Base-by-base conservation (phyloP, 2,888 invertebrate genomes). In the Alcis repandata region DNA sequence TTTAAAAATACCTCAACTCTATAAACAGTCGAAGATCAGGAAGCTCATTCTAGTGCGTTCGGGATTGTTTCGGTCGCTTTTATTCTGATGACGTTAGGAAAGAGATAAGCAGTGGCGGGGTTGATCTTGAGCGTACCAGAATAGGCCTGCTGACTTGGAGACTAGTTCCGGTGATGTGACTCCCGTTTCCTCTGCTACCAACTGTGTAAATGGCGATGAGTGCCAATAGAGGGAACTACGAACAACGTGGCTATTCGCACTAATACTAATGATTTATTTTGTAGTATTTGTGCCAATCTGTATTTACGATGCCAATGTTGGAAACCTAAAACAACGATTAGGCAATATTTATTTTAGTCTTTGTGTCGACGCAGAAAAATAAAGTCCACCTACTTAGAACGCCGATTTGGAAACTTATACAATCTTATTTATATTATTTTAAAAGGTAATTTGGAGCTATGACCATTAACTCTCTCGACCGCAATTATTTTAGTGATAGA, bases 11-110 rank as follows among this genome's bases (percentile, higher is more conserved):
- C 69, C 72, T 61, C 59, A 60, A 68, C 80, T 51, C 51, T 78
- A 80, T 82, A 83, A 82, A 82, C 79, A 81, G 80, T 71, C 74
- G 78, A 79, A 80, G 74, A 79, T 78, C 79, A 76, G 70, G 27
- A 27, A 6, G 3, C 27, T 6, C 6, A 6, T 27, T 27, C 27
- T 27, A 6, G 27, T 27, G 27, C 27, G 27, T 6, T 6, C 27
- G 27, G 6, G 27, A 4, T 27, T 27, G 6, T 27, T 27, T 27
- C 6, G 27, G 6, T 27, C 27, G 6, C 27, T 27, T 6, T 27
- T 6, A 27, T 27, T 27, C 6, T 27, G 3, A 27, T 27, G 27
- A 4, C 27, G 6, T 27, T 27, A 4, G 3, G 2, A 4, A 27
- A 2, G 6, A 27, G 27, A 27, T 6, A 27, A 27, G 6, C 27